phyloP scores from a whole-genome alignment of 2,113 vertebrate genomes.

The Rhinolophus sinicus region DNA sequence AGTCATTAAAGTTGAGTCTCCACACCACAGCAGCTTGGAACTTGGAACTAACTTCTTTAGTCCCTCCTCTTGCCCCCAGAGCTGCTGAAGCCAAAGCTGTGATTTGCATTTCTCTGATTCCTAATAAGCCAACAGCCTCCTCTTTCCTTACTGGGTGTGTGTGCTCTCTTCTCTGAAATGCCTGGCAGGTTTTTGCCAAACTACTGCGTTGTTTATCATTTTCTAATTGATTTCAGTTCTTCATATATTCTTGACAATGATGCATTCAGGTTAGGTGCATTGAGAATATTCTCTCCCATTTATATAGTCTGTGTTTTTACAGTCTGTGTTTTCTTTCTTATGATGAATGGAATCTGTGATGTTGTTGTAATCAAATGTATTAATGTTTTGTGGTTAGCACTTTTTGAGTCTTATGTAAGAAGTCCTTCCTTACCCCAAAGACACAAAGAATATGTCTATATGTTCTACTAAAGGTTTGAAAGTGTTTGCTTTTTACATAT shows the following conservation, averaged over 20 bases:
- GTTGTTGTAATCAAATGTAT: not conserved
- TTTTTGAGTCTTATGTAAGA: not conserved
- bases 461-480: not conserved
- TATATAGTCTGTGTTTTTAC: not conserved
- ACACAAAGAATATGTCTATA: not conserved
- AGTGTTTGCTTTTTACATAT: not conserved
- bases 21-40: not conserved
- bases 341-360: not conserved
- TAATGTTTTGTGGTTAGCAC: not conserved
- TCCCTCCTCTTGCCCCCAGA: fast-evolving
- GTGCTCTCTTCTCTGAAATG: not conserved
- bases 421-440: not conserved
- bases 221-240: not conserved
- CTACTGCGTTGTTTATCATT: not conserved
- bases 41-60: not conserved
- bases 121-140: not conserved
- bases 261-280: not conserved
- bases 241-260: not conserved
- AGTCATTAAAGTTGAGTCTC: not conserved
- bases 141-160: fast-evolving
- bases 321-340: not conserved
- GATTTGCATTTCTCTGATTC: not conserved
- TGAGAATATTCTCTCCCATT: not conserved
- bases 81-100: not conserved
- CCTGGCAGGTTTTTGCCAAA: not conserved